A percentile compares a stretch with the other conserved stretches of the same genome.
Evolutionary conservation across 2,888 invertebrate genomes (phyloP).

Genomic region (Gnatocerus cornutus): DNA sequence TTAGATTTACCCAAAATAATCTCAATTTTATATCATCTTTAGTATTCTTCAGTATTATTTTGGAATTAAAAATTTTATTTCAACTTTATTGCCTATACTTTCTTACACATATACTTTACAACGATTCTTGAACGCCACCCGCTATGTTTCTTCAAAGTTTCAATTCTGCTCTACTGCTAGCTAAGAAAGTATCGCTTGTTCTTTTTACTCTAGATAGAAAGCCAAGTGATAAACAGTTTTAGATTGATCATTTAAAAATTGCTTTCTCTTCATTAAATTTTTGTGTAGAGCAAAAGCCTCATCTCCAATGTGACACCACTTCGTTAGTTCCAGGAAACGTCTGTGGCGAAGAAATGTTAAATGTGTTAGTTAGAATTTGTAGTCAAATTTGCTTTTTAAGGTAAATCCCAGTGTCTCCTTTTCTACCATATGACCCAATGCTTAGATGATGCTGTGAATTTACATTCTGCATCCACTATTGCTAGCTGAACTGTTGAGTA

Average conservation of each 20-base stretch:
- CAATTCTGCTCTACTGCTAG: no score
- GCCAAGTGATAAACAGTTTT: constrained; percentile 31
- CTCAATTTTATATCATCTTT: no score
- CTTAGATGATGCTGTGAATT: constrained; percentile 55
- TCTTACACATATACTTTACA: no score
- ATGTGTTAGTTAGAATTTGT: no score
- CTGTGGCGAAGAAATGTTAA: constrained; percentile 14
- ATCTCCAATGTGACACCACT: constrained; percentile 47
- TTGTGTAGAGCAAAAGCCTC: constrained; percentile 47
- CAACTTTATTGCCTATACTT: no score
- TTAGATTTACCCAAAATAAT: no score
- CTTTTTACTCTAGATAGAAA: neutral
- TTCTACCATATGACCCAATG: constrained; percentile 53
- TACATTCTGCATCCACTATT: constrained; percentile 53
- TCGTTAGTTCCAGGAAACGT: constrained; percentile 38
- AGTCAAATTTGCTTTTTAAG: constrained; percentile 49
- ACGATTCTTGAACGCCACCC: no score
- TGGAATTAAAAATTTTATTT: no score
- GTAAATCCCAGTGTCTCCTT: constrained; percentile 55
- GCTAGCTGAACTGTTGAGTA: constrained; percentile 55
- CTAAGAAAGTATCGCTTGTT: no score
- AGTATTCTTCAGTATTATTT: no score
- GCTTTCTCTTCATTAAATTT: constrained; percentile 46
- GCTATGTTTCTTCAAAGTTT: no score
- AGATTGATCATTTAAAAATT: constrained; percentile 29